phyloP scores from a whole-genome alignment of 2,888 invertebrate species.

The Netelia melanura region DNA sequence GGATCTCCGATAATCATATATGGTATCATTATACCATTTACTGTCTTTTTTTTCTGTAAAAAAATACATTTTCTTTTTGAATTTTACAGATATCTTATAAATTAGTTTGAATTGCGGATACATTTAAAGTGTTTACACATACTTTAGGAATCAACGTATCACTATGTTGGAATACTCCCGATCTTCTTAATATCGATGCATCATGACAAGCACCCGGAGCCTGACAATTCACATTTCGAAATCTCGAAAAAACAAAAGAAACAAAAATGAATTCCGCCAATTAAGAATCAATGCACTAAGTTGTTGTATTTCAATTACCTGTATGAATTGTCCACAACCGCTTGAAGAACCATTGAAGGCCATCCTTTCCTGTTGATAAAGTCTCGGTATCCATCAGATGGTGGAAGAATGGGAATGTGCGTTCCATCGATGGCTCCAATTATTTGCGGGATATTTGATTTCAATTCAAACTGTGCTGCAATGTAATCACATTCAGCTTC shows the following conservation, averaged over 20 bases:
- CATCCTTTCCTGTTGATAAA: slow-evolving; percentile 71
- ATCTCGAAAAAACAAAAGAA: slow-evolving; percentile 12
- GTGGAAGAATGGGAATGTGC: slow-evolving; percentile 69
- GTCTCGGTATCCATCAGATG: slow-evolving; percentile 68
- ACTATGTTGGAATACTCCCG: not conserved
- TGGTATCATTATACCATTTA: slow-evolving; percentile 38
- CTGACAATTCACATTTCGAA: slow-evolving; percentile 27
- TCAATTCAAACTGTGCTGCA: slow-evolving; percentile 72
- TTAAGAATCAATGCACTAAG: not conserved
- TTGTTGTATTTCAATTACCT: slow-evolving; percentile 47
- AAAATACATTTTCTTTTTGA: not conserved
- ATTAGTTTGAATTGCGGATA: not conserved
- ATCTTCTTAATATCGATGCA: not conserved
- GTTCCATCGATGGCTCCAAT: slow-evolving; percentile 75
- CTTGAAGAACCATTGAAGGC: slow-evolving; percentile 69
- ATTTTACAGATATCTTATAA: not conserved
- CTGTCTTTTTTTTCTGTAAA: not conserved
- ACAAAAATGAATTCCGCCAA: not conserved
- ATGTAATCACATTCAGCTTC: slow-evolving; percentile 71
- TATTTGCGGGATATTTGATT: slow-evolving; percentile 74
- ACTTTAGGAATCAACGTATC: not conserved
- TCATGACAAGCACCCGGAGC: slow-evolving; percentile 4
- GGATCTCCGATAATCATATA: slow-evolving; percentile 71
- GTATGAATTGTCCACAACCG: slow-evolving; percentile 69
- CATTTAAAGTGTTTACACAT: not conserved